These are phyloP conservation scores for Fragum sueziense DNA, from an alignment of 2,888 invertebrate species.

Conservation along the genomic window DNA sequence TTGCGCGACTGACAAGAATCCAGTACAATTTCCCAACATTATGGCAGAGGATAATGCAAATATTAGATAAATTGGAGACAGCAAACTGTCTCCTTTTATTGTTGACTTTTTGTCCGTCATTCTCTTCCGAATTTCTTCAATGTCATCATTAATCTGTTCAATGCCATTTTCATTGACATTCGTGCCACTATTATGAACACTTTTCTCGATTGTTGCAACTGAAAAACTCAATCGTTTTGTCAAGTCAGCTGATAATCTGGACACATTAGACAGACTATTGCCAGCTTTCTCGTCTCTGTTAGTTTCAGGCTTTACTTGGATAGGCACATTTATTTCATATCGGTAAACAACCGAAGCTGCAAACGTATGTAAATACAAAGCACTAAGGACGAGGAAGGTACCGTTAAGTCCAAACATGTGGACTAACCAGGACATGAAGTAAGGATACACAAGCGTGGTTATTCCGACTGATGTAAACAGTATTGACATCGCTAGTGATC, in stretches of 20 bases:
- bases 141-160: background rate
- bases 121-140: background rate
- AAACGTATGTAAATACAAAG: background rate
- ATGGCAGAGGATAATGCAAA: background rate
- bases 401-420: background rate
- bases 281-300: background rate
- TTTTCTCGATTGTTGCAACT: background rate
- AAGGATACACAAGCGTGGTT: background rate
- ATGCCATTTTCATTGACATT: background rate
- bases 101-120: background rate
- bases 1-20: background rate
- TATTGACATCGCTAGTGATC: background rate
- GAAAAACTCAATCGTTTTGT: background rate
- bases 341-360: background rate
- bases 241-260: background rate
- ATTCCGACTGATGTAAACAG: background rate
- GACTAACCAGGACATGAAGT: background rate
- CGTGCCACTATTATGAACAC: too few relatives aligned
- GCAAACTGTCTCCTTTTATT: background rate
- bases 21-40: background rate
- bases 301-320: background rate
- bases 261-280: background rate
- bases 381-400: background rate
- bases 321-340: conserved; percentile 10
- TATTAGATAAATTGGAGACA: background rate